Base-by-base conservation (phyloP, 2,113 vertebrate species). In the Brevimyrus niger region DNA sequence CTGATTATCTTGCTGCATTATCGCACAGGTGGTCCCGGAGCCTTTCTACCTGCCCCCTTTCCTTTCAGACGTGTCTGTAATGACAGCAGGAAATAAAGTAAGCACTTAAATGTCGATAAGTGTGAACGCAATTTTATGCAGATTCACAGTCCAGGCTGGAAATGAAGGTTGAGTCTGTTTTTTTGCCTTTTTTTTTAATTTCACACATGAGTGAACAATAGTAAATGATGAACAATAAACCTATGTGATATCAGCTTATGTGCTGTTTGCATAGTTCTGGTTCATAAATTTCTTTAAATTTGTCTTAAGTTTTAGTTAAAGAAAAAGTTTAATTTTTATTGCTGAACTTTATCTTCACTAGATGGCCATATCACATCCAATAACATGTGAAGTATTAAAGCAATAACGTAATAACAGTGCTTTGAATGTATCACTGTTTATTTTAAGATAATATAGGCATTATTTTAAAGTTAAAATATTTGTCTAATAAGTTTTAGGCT, bases 201-300 rank as follows among this genome's bases (percentile, higher is more conserved):
- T 80, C 31, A 80, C 73, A 80, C 73, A 80, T 80, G 31, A 80
- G 38, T 42, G 73, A 80, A 80, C 73, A 80, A 80, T 80, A 80
- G 73, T 42, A 80, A 80, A 80, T 42, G 35, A 38, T 80, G 73
- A 38, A 80, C 73, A 80, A 80, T 80, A 80, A 80, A 80, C 73
- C 35, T 80, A 6, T 76, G 69, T 35, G 5, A 42, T 80, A 42
- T 80, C 35, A 80, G 73, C 73, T 80, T 80, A 42, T 80, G 73
- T 42, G 35, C 35, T 35, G 73, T 80, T 80, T 80, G 73, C 73
- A 80, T 80, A 80, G 73, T 80, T 80, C 73, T 80, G 35, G 31
- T 80, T 80, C 73, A 80, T 80, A 42, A 80, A 80, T 38, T 80
- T 38, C 73, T 38, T 35, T 19, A 80, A 80, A 80, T 80, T 42